These are phyloP conservation scores for Malthinus seriepunctatus DNA, from an alignment of 2,888 invertebrate genomes.

Conservation along the genomic window DNA sequence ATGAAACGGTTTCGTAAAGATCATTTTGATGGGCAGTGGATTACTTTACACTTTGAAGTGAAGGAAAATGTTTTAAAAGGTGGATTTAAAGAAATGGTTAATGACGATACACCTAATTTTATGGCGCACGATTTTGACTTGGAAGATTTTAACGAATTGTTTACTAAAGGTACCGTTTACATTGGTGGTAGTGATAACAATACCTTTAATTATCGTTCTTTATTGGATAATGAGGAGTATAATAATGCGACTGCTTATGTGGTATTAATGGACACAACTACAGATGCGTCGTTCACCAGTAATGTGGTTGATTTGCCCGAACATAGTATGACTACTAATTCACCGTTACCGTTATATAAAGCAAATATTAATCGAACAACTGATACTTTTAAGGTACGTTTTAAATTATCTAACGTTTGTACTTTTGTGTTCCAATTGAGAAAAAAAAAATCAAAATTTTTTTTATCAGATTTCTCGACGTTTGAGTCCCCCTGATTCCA, in stretches of 20 bases:
- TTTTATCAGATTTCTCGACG: no score
- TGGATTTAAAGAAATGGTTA: conserved; percentile 58
- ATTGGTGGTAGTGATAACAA: conserved; percentile 56
- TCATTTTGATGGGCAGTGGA: conserved; percentile 68
- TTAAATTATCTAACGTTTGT: no score
- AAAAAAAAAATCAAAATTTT: no score
- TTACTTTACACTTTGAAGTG: conserved; percentile 62
- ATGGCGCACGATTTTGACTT: conserved; percentile 56
- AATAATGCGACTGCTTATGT: conserved; percentile 47
- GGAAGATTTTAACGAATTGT: conserved; percentile 57
- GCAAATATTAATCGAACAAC: conserved; percentile 46
- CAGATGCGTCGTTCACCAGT: conserved; percentile 43
- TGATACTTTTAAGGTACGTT: conserved; percentile 46
- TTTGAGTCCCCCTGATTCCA: no score
- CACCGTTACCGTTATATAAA: conserved; percentile 42
- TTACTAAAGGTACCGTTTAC: conserved; percentile 57
- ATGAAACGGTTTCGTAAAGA: conserved; percentile 62
- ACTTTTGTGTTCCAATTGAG: no score
- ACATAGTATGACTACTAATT: conserved; percentile 38
- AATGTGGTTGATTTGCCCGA: conserved; percentile 47
- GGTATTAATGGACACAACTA: conserved; percentile 45
- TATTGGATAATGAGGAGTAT: conserved; percentile 44
- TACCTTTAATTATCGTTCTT: conserved; percentile 47
- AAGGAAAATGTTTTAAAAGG: conserved; percentile 51
- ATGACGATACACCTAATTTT: conserved; percentile 59